Evolutionary conservation across 64 coral and sea anemone species (phyloP), one percentile per base, ranked within the genome.

Genomic region (Anthopleura sola): DNA sequence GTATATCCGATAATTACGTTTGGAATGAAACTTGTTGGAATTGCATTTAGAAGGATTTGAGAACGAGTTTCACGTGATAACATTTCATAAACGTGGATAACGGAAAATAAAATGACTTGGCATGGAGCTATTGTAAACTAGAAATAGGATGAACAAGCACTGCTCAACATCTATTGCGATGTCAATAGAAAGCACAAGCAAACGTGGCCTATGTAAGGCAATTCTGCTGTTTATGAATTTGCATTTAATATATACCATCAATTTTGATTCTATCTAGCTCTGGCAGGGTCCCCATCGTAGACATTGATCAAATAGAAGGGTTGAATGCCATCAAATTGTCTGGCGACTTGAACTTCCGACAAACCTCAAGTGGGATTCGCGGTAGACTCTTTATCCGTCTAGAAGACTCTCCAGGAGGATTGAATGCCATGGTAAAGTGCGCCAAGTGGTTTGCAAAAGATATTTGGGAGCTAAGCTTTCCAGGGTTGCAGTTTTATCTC

Each of bases 361-460:
- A 24, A 46, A 79, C 17, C 23, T 48, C 29, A 9, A 75, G 13
- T 47, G 84, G 68, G 1, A 37, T 36, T 24, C 60, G 62, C 8
- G 87, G 87, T 0, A 83, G 87, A 36, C 54, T 80, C 60, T 75
- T 89, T 21, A 50, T 83, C 37, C 87, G 87, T 18, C 62, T 89
- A 32, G 87, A 89, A 37, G 69, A 89, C 37, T 89, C 87, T 2
- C 48, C 34, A 21, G 87, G 87, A 7, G 19, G 15, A 50, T 60
- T 38, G 2, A 23, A 82, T 50, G 46, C 77, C 24, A 82, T 83
- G 48, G 48, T 88, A 4, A 37, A 89, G 26, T 91, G 75, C 14
- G 13, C 12, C 47, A 16, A 10, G 9, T 91, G 84, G 84, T 66
- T 38, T 49, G 0, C 10, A 6, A 33, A 64, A 49, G 60, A 68